Evolutionary conservation across 2,797 vertebrate species (phyloP), one percentile per base, ranked within the genome.

Genomic region (Meriones psammophilus): DNA sequence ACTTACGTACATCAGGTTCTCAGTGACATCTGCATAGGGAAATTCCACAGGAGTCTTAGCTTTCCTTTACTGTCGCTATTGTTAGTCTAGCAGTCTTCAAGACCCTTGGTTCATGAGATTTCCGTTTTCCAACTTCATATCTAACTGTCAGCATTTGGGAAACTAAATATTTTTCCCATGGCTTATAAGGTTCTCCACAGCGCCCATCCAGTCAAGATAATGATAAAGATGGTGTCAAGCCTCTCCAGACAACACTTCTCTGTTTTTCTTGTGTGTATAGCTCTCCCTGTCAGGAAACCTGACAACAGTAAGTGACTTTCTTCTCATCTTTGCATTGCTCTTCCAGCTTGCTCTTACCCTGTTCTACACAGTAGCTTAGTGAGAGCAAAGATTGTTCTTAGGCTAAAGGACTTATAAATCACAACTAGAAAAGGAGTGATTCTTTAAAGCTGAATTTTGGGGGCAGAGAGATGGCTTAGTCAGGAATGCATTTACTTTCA

Each of bases 141-240:
- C 33, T 79, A 95, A 91, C 54, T 39, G 76, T 68, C 86, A 90
- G 58, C 69, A 68, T 81, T 79, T 15, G 58, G 64, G 94, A 94
- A 89, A 46, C 8, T 22, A 74, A 39, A 76, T 66, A 60, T 13
- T 0, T 13, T 74, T 28, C 76, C 76, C 33, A 76, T 17, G 12
- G 9, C 6, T 50, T 73, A 69, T 3, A 5, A 7, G 71, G 9
- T 90, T 85, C 88, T 74, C 39, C n/a, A 0, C n/a, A 68, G 39
- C 7, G 76, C 2, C 77, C n/a, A 24, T 5, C 5, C 2, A 39
- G 2, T 58, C 69, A 56, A 58, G 12, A 39, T 3, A 14, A 13
- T 2, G 0, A 14, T 36, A 15, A 58, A 20, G 6, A 80, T 4
- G 0, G 56, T 6, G 10, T 26, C 30, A 17, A 36, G 7, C 30